Evolutionary conservation across 2,888 invertebrate species (phyloP).

Genomic region (Carabus problematicus): DNA sequence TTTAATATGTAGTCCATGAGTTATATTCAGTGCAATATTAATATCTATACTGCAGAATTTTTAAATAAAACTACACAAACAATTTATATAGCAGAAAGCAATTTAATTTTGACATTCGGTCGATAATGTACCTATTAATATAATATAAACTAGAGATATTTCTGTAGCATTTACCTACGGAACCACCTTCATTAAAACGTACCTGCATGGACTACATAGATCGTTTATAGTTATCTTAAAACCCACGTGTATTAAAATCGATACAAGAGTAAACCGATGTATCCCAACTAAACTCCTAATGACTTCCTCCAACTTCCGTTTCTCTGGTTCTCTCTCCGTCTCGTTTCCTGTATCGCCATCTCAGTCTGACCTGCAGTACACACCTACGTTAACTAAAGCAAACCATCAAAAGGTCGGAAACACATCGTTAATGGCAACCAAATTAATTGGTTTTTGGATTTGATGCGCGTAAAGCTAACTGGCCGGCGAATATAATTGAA

Average conservation of each 20-base stretch:
- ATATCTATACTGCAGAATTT: too few species aligned
- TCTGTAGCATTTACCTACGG: too few species aligned
- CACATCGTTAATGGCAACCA: conserved; percentile 25
- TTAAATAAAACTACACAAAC: too few species aligned
- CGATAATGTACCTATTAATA: too few species aligned
- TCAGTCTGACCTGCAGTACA: neutral
- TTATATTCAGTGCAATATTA: too few species aligned
- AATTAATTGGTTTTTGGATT: conserved; percentile 29
- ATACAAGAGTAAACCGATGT: conserved; percentile 1
- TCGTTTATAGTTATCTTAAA: neutral
- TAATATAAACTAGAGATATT: too few species aligned
- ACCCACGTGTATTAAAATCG: conserved; percentile 13
- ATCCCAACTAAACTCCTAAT: conserved; percentile 10
- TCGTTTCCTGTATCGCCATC: too few species aligned
- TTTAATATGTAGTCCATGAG: too few species aligned
- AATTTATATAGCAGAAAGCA: too few species aligned
- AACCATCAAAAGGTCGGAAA: conserved; percentile 30
- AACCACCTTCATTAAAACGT: too few species aligned
- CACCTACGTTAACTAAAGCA: neutral
- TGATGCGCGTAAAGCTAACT: conserved; percentile 13
- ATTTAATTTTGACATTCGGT: too few species aligned
- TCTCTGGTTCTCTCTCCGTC: neutral
- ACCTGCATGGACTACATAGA: too few species aligned
- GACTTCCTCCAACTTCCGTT: conserved; percentile 4
- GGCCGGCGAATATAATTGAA: conserved; percentile 17